Evolutionary conservation across 2,888 invertebrate species (phyloP), one percentile per base, ranked within the genome.

Genomic region (Cheilosia urbana): DNA sequence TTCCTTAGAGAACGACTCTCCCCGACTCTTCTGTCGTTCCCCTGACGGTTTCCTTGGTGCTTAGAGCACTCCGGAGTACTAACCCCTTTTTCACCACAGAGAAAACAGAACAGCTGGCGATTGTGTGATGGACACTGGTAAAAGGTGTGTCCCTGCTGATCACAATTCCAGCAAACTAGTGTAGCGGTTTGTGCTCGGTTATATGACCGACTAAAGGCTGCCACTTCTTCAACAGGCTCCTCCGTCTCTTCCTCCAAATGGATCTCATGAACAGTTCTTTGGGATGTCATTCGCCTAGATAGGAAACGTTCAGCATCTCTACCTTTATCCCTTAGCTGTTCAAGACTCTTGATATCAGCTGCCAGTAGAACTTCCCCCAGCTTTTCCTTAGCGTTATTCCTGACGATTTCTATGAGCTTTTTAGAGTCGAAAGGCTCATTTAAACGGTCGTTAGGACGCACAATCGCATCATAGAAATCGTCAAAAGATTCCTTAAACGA

Each of bases 81-180:
- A 2, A 68, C 42, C 1, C 30, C 42, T 4, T 68, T 68, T 1
- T 24, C n/a, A n/a, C n/a, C n/a, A n/a, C n/a, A n/a, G n/a, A n/a
- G n/a, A n/a, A n/a, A n/a, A n/a, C n/a, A n/a, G n/a, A n/a, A n/a
- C n/a, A n/a, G n/a, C n/a, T n/a, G n/a, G 17, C 42, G 9, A 15
- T 51, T 15, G 15, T 24, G 51, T 21, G 51, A 51, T 5, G 51
- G n/a, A 51, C 51, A 51, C 7, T 6, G 27, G 9, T 60, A 60
- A n/a, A 60, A 60, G 0, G 60, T 42, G 42, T 60, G 60, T 15
- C 60, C 40, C 9, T 60, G 34, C 6, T 58, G 37, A 19, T 58
- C 40, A 40, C 40, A 9, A 4, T 17, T 21, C n/a, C n/a, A 51
- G 24, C 2, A 37, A 11, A 19, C 37, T 15, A 66, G 24, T n/a